Evolutionary conservation across 2,888 invertebrate species (phyloP).

Genomic region (Cinara cedri): DNA sequence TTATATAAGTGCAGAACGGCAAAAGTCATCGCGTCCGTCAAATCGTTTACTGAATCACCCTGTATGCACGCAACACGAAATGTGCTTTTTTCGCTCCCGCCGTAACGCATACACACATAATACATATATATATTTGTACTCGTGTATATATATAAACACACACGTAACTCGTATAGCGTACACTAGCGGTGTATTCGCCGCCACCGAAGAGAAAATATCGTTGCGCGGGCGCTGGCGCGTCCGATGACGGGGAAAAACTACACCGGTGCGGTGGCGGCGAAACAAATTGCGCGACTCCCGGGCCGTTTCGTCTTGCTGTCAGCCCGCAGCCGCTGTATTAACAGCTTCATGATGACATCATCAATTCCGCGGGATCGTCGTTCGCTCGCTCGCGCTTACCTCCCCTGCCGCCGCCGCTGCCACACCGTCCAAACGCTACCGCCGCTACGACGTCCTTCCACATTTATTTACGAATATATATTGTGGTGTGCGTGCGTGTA

Average conservation of each 20-base stretch:
- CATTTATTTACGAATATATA: background rate
- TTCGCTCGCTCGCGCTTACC: conserved; percentile 15
- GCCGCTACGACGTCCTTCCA: too few species aligned
- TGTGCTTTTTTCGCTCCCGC: too few species aligned
- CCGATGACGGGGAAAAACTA: conserved; percentile 1
- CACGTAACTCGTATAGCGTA: too few species aligned
- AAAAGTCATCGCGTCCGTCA: too few species aligned
- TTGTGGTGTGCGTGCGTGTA: background rate
- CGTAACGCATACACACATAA: too few species aligned
- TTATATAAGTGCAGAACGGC: too few species aligned
- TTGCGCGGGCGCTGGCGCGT: background rate
- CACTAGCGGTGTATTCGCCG: background rate
- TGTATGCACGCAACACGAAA: too few species aligned
- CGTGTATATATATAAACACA: too few species aligned
- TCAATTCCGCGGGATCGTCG: conserved; percentile 42
- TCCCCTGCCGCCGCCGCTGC: background rate
- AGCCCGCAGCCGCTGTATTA: conserved; percentile 47
- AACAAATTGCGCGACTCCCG: conserved; percentile 40
- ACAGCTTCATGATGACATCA: conserved; percentile 56
- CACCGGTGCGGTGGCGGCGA: background rate
- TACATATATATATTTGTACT: too few species aligned
- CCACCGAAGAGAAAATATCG: background rate
- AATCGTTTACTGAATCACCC: too few species aligned
- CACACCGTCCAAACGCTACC: too few species aligned
- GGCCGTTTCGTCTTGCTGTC: conserved; percentile 50